phyloP scores from a whole-genome alignment of 1,140 invertebrate species.

The Microplitis mediator region DNA sequence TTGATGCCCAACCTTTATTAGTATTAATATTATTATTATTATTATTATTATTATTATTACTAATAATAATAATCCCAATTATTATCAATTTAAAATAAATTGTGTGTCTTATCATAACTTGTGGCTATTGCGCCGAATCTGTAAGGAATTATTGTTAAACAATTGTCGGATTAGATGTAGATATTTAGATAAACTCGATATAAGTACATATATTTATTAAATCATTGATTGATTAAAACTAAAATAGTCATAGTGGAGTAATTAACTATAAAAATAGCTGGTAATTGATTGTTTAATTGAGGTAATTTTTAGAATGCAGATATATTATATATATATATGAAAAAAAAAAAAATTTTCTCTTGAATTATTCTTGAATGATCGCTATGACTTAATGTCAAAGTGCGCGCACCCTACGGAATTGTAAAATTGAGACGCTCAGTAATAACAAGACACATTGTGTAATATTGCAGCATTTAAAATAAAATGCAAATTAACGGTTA shows the following conservation, averaged over 20 bases:
- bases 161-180: not conserved
- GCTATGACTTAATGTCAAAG: constrained; percentile 15
- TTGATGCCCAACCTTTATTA: constrained; percentile 46
- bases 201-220: not conserved
- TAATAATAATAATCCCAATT: no score
- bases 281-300: constrained; percentile 4
- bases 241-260: not conserved
- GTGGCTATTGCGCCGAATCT: not conserved
- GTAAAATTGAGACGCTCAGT: constrained; percentile 30
- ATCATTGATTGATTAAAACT: not conserved
- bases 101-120: not conserved
- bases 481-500: not conserved
- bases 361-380: constrained; percentile 26
- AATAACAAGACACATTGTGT: not conserved
- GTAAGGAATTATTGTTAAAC: constrained; percentile 7
- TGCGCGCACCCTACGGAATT: constrained; percentile 32
- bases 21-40: no score
- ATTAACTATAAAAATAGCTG: not conserved
- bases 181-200: not conserved
- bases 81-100: not conserved
- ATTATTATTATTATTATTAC: constrained; percentile 8
- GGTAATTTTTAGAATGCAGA: constrained; percentile 19
- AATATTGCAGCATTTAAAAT: not conserved
- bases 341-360: constrained; percentile 16
- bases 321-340: not conserved